Base-by-base conservation (phyloP, 2,888 invertebrate species). In the Creontiades dilutus region DNA sequence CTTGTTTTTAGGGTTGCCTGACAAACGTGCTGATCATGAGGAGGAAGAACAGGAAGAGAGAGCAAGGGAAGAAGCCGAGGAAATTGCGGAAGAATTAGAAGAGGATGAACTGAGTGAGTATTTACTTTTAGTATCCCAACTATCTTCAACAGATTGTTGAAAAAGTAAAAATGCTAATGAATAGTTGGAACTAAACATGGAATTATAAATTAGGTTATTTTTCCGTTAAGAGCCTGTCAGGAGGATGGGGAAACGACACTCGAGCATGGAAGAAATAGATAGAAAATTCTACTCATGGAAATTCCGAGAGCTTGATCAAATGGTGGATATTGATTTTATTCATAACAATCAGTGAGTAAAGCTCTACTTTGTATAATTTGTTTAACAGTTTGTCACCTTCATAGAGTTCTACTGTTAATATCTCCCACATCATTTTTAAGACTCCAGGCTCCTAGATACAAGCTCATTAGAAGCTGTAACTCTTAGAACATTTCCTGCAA, bases 311-410 rank as follows among this genome's bases (percentile, higher is more conserved):
- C 55, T 75, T 11, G 90, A 90, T 85, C 90, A 90, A 52, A 86
- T 86, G 86, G 90, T 47, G 61, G 90, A 90, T 37, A 90, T 90
- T 23, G 90, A 68, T 52, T 90, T 90, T 57, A 85, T 52, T 23
- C 46, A 90, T 19, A 76, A 86, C 19, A 86, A 86, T 52, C 52
- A 52, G 82, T 82, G 37, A 23, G 68, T 23, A 7, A 2, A 61
- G 19, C 23, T 52, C 52, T 2, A 37, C 37, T 4, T 37, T 37
- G 37, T 37, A 37, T 37, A 7, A 2, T 37, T 37, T 37, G 37
- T 37, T 37, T 2, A 4, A 37, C 7, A 7, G 2, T 37, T 37
- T 37, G 7, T 37, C 37, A n/a, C n/a, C n/a, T n/a, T n/a, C n/a
- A n/a, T n/a, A n/a, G n/a, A n/a, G n/a, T n/a, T n/a, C 37, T 37